Conservation (phyloP, 2,113 vertebrate genomes). For the Sus scrofa region DNA sequence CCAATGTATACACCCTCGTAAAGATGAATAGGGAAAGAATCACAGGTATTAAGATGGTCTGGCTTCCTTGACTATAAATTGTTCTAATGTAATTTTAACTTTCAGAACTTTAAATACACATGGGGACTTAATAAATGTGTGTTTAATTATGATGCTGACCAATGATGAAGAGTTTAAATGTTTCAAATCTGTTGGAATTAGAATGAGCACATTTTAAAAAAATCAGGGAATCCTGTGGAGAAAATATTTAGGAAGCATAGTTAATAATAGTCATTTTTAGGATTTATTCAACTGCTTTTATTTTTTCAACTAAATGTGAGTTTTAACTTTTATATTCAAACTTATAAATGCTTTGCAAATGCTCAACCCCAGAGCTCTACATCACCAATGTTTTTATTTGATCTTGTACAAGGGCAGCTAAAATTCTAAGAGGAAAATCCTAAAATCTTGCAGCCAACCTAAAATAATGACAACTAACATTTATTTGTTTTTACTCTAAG, state of each 20-base stretch:
- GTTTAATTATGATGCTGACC: not conserved
- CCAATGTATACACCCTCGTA: not conserved
- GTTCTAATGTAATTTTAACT: not conserved
- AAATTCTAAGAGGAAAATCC: not conserved
- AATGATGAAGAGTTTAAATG: not conserved
- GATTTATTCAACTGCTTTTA: not conserved
- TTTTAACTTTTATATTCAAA: conserved; percentile 2
- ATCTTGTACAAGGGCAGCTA: not conserved
- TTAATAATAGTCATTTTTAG: not conserved
- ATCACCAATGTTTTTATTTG: not conserved
- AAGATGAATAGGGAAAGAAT: not conserved
- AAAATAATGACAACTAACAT: not conserved
- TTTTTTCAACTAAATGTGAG: not conserved
- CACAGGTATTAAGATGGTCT: not conserved
- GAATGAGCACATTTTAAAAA: not conserved
- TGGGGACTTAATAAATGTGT: not conserved
- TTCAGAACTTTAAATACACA: not conserved
- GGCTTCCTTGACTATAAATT: not conserved
- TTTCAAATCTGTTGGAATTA: not conserved
- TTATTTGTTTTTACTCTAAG: not conserved
- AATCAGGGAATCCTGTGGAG: not conserved
- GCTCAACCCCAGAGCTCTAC: not conserved
- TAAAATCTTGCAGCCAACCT: not conserved
- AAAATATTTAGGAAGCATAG: not conserved
- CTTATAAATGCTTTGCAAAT: conserved; percentile 9